phyloP scores from a whole-genome alignment of 2,888 invertebrate species.

The Meandrusa payeni region DNA sequence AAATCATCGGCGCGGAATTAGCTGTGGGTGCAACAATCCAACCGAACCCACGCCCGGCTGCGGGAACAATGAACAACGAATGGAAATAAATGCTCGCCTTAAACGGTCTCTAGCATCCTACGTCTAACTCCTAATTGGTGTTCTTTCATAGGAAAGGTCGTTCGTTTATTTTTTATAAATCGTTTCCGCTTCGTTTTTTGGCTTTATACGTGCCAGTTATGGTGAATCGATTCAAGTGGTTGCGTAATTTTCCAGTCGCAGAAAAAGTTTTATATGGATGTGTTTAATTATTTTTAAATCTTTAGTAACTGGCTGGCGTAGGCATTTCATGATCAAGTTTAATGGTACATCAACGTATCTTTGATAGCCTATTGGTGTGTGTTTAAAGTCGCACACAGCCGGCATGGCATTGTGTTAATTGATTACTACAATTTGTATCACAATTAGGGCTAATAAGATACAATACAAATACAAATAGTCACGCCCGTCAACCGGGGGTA shows the following conservation, averaged over 20 bases:
- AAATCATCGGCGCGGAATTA: conserved; percentile 49
- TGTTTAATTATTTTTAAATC: conserved; percentile 5
- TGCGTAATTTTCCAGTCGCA: conserved; percentile 12
- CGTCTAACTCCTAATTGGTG: conserved; percentile 19
- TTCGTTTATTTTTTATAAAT: conserved; percentile 10
- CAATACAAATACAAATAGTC: too few species aligned
- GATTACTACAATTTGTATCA: too few species aligned
- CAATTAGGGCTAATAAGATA: too few species aligned
- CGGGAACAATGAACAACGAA: conserved; percentile 19
- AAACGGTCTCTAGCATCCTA: conserved; percentile 20
- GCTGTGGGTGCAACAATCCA: conserved; percentile 24
- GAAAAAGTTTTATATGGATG: conserved; percentile 8
- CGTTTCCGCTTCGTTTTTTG: conserved; percentile 19
- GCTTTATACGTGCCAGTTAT: conserved; percentile 4
- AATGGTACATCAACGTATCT: too few species aligned
- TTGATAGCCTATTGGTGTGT: too few species aligned
- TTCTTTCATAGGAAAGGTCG: conserved; percentile 19
- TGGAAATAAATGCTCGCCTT: conserved; percentile 21
- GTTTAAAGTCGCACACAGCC: too few species aligned
- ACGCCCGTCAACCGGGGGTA: too few species aligned
- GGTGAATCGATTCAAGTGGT: conserved; percentile 6
- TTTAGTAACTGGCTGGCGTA: neutral
- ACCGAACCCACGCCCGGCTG: conserved; percentile 16
- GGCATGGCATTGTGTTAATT: too few species aligned
- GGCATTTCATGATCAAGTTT: too few species aligned